A percentile compares a stretch with the other conserved stretches of the same genome.
Evolutionary conservation across 2,113 vertebrate genomes (phyloP).

Genomic region (Gadus macrocephalus): DNA sequence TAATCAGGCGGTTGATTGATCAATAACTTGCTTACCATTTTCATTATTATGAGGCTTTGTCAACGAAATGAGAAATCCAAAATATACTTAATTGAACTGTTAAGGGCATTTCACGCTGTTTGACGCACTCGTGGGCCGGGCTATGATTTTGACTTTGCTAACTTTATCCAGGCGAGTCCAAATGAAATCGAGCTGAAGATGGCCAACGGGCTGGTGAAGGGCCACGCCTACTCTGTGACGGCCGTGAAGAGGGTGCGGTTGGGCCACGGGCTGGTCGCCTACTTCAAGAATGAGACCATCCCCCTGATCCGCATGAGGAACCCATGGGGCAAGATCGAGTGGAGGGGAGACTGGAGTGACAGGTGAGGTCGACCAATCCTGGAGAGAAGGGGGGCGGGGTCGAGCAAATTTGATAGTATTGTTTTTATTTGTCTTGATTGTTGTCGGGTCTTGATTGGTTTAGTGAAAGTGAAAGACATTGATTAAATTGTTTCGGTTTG

Average conservation of each 20-base stretch:
- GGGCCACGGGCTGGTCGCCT: slow-evolving; percentile 75
- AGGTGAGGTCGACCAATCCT: slow-evolving; percentile 64
- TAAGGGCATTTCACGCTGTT: too few species aligned
- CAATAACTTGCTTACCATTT: too few species aligned
- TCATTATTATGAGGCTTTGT: too few species aligned
- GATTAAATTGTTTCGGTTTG: too few species aligned
- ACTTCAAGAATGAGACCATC: slow-evolving; percentile 80
- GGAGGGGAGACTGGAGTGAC: slow-evolving; percentile 92
- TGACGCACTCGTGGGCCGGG: not conserved
- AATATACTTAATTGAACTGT: too few species aligned
- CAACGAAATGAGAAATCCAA: too few species aligned
- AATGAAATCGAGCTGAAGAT: slow-evolving; percentile 71
- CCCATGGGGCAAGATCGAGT: slow-evolving; percentile 89
- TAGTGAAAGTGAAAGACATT: too few species aligned
- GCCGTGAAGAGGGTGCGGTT: slow-evolving; percentile 78
- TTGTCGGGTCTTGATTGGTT: too few species aligned
- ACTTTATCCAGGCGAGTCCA: slow-evolving; percentile 51
- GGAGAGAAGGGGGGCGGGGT: not conserved
- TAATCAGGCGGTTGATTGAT: too few species aligned
- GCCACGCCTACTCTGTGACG: slow-evolving; percentile 89
- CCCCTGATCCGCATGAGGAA: slow-evolving; percentile 91
- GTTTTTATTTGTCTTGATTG: too few species aligned
- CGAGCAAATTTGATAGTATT: too few species aligned
- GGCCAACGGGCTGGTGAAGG: slow-evolving; percentile 78
- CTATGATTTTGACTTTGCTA: not conserved